Evolutionary conservation across 1,140 invertebrate species (phyloP), one percentile per base, ranked within the genome.

Genomic region (Amyelois transitella): DNA sequence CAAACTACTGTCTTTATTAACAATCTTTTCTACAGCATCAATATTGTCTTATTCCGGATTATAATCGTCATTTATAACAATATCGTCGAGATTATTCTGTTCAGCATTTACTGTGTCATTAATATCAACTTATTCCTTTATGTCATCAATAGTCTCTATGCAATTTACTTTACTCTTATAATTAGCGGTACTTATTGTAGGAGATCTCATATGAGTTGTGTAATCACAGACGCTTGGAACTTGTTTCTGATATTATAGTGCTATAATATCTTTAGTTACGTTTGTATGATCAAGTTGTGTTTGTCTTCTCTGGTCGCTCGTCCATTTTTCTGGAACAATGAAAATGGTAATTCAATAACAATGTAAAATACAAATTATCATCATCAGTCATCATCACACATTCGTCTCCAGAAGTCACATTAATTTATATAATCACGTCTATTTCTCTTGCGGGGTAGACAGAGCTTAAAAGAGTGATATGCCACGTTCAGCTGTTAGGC

Each of bases 301-400:
- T 22, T 20, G 38, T 6, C 14, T 54, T 62, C 19, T 58, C 53
- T 43, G 51, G 59, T 28, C 25, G 53, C 45, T 75, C 69, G 67
- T 78, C 78, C 78, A 81, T 81, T 66, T 73, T 81, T 72, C 78
- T 81, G 78, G 18, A 81, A 81, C 65, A 72, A 74, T 52, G 55
- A 20, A 65, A 66, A 53, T 53, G 4, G 17, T 32, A 38, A 14
- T 1, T 38, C 3, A 24, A 24, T 5, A 24, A 24, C 8, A 24
- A 24, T 3, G 22, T 8, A 5, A 24, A 8, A 24, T 24, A 8
- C 4, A 5, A 24, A 5, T 24, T 24, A 24, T 5, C 3, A 8
- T 3, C 8, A 24, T 5, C 8, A 8, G 8, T 24, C 8, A 24
- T 24, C 3, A 24, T 24, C n/a, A n/a, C n/a, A n/a, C n/a, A n/a